These are phyloP conservation scores for Drosophila takahashii DNA, from an alignment of 1,140 invertebrate species.

Conservation along the genomic window DNA sequence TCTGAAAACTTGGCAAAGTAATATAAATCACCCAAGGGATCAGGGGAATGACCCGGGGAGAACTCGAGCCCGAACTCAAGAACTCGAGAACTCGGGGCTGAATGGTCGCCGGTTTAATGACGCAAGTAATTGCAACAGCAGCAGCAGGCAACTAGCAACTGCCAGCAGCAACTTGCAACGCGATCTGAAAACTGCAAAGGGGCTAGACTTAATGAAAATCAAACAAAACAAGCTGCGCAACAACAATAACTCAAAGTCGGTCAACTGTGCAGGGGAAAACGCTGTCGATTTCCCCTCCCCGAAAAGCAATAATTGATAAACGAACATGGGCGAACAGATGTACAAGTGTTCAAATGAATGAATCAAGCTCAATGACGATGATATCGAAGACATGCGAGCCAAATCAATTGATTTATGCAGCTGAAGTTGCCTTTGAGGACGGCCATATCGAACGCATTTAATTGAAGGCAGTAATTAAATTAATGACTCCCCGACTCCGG, in stretches of 20 bases:
- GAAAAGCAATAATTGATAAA: slow-evolving; percentile 79
- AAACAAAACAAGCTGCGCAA: slow-evolving; percentile 60
- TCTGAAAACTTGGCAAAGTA: slow-evolving; percentile 65
- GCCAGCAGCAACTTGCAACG: slow-evolving; percentile 30
- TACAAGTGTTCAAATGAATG: slow-evolving; percentile 77
- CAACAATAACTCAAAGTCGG: slow-evolving; percentile 76
- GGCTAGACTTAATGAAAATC: slow-evolving; percentile 75
- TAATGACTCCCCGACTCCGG: slow-evolving; percentile 41
- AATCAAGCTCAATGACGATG: slow-evolving; percentile 53
- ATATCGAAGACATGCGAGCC: slow-evolving; percentile 51
- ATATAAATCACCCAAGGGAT: slow-evolving; percentile 83
- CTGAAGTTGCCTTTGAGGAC: slow-evolving; percentile 33
- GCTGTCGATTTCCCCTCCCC: slow-evolving; percentile 27
- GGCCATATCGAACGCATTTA: slow-evolving; percentile 44
- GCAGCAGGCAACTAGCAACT: slow-evolving; percentile 27
- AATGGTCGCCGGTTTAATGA: slow-evolving; percentile 72
- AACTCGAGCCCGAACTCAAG: slow-evolving; percentile 5
- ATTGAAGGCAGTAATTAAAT: slow-evolving; percentile 77
- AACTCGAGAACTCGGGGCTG: slow-evolving; percentile 23
- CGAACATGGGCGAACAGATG: slow-evolving; percentile 79
- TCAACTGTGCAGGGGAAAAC: slow-evolving; percentile 75
- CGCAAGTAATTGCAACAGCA: slow-evolving; percentile 76
- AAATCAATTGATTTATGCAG: slow-evolving; percentile 82
- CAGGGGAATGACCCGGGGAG: slow-evolving; percentile 58
- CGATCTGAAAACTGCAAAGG: slow-evolving; percentile 8